These are phyloP conservation scores for Ploceus nigricollis DNA, from an alignment of 2,113 vertebrate species.

Conservation along the genomic window DNA sequence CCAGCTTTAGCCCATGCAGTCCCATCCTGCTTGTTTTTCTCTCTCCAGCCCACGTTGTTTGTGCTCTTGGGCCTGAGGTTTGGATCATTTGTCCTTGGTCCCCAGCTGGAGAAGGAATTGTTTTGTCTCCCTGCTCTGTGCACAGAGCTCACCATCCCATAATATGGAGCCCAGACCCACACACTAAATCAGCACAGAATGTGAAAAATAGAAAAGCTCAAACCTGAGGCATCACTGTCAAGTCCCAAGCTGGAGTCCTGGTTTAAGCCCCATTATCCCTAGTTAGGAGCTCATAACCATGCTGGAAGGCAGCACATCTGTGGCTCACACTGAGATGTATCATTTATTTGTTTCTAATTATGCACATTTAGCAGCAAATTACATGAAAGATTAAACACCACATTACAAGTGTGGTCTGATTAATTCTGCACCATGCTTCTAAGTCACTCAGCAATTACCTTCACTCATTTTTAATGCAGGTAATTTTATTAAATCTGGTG, in stretches of 20 bases:
- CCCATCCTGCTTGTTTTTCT: not conserved
- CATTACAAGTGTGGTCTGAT: not conserved
- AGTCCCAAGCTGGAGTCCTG: not conserved
- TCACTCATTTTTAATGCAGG: not conserved
- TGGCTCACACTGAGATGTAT: not conserved
- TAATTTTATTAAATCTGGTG: slow-evolving; percentile 19
- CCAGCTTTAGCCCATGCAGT: not conserved
- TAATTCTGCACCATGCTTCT: not conserved
- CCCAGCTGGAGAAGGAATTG: not conserved
- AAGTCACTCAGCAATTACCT: slow-evolving; percentile 1
- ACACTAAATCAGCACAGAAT: not conserved
- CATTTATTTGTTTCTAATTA: not conserved
- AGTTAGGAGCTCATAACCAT: not conserved
- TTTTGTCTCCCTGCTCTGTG: not conserved
- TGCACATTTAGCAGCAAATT: slow-evolving; percentile 1
- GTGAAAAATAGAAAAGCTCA: not conserved
- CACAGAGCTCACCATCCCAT: not conserved
- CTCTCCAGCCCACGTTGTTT: not conserved
- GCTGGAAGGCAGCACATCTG: slow-evolving; percentile 15
- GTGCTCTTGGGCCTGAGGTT: not conserved
- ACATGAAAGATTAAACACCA: slow-evolving; percentile 15
- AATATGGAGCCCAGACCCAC: not conserved
- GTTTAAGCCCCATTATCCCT: not conserved
- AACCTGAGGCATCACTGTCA: not conserved
- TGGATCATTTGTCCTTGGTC: not conserved